Evolutionary conservation across 2,888 invertebrate species (phyloP), one percentile per base, ranked within the genome.

Genomic region (Leucoma salicis): DNA sequence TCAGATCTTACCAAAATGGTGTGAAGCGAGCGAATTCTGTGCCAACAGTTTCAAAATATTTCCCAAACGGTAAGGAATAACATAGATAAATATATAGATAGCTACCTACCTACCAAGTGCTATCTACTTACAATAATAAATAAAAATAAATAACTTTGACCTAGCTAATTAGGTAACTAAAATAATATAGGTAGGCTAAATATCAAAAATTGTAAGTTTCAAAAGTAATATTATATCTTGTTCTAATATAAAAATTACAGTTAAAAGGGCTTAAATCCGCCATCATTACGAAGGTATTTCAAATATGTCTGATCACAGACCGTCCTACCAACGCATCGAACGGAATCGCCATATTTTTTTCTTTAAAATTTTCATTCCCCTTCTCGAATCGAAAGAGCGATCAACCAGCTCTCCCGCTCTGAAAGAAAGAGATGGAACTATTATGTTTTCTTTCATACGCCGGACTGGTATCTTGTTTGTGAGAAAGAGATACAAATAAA

Each of bases 1-100:
- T 28, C 87, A 89, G 88, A 79, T 84, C 66, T 73, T 63, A 46
- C 58, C 81, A 88, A 80, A 61, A 89, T 89, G 88, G 82, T 78
- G 60, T 87, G 70, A 85, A 71, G 56, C 57, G 54, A 61, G 62
- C 49, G 53, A 56, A 53, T 32, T 21, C 39, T 40, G 38, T 38
- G 39, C 44, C 49, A 65, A 55, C 51, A 61, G 52, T 63, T 55
- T 45, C 70, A 77, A 78, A 61, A 77, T 74, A 74, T 74, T 73
- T 74, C 76, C 75, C 70, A 63, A 69, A 70, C 74, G 86, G 86
- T 86, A 67, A 68, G 75, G 53, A 21, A 2, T 12, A 35, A 27
- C 4, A 11, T 6, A 6, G 8, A 21, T 21, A 6, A 21, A 21
- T 21, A 21, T 21, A 21, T 8, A 21, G 8, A 21, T 6, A 21